These are phyloP conservation scores for Hemibagrus wyckioides DNA, from an alignment of 2,113 vertebrate genomes.

Conservation along the genomic window DNA sequence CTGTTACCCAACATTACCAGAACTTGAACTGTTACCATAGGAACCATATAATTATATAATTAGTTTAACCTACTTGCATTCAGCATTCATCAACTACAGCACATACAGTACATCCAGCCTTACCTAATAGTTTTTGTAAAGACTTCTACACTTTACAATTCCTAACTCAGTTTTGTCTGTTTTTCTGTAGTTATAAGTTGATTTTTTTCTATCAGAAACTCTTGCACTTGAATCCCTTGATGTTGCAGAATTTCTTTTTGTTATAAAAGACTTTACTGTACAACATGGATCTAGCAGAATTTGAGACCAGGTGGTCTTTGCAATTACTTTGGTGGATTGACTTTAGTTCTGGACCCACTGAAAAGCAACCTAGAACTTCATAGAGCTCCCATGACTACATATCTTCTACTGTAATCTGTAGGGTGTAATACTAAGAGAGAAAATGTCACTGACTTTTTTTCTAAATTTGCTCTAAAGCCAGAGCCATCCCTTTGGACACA, in stretches of 20 bases:
- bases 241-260: background rate
- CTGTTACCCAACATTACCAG: background rate
- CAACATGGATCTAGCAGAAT: background rate
- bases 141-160: background rate
- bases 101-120: background rate
- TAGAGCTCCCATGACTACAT: background rate
- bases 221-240: background rate
- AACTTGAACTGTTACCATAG: slow-evolving; percentile 14
- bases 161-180: background rate
- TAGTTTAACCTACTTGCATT: background rate
- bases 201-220: background rate
- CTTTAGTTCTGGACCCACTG: background rate
- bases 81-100: background rate
- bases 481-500: background rate
- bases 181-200: background rate
- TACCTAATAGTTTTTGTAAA: background rate
- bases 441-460: background rate
- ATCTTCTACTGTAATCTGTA: background rate
- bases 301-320: background rate
- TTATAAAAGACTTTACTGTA: background rate
- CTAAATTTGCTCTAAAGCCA: background rate
- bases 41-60: background rate
- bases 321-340: background rate
- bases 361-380: background rate
- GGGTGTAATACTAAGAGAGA: background rate